Evolutionary conservation across 2,113 vertebrate species (phyloP).

Genomic region (Burhinus oedicnemus): DNA sequence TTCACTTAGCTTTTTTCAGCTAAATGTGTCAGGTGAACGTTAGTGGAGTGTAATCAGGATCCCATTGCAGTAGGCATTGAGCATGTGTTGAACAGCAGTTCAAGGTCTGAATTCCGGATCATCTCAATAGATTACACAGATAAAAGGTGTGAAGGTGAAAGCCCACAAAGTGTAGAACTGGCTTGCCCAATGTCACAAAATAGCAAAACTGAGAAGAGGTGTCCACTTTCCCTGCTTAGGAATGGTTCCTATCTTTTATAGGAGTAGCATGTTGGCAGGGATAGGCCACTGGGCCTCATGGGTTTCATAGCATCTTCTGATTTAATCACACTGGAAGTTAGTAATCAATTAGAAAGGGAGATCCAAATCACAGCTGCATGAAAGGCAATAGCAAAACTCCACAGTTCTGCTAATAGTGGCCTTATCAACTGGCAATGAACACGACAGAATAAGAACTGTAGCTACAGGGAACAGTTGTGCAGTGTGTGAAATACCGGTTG

Average conservation of each 20-base stretch:
- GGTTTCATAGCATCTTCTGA: slow-evolving; percentile 63
- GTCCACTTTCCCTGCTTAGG: neutral
- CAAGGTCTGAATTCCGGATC: neutral
- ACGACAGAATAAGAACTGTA: neutral
- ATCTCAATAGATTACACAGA: neutral
- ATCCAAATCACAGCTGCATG: slow-evolving; percentile 39
- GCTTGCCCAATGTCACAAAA: neutral
- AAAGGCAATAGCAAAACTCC: slow-evolving; percentile 27
- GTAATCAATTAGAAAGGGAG: slow-evolving; percentile 54
- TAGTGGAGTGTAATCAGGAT: neutral
- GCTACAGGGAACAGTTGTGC: neutral
- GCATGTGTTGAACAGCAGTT: neutral
- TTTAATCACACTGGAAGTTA: slow-evolving; percentile 55
- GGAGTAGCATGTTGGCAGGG: neutral
- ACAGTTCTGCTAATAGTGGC: neutral
- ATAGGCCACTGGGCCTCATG: neutral
- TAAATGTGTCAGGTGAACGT: neutral
- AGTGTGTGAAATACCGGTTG: neutral
- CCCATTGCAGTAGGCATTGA: neutral
- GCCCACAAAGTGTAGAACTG: neutral
- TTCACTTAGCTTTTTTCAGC: neutral
- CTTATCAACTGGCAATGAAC: neutral
- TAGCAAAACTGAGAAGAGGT: neutral
- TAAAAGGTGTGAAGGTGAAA: neutral
- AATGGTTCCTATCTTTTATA: neutral